These are phyloP conservation scores for Fregata magnificens DNA, from an alignment of 2,113 vertebrate genomes.

Conservation along the genomic window DNA sequence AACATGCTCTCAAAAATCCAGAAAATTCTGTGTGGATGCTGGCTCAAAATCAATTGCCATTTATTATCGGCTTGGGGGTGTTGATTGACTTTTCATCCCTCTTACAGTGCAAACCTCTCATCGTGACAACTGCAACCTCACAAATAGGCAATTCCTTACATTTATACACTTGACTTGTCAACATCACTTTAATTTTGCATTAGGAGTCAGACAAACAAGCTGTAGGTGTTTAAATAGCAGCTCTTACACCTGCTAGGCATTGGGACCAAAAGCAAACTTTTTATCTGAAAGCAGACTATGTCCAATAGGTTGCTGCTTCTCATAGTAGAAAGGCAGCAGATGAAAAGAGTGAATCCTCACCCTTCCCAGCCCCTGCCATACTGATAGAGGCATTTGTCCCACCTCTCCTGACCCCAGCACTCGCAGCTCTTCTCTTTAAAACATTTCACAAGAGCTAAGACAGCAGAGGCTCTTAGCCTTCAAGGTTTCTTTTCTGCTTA, in stretches of 20 bases:
- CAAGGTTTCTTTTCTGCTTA: neutral
- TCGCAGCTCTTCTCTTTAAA: neutral
- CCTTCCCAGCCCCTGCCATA: neutral
- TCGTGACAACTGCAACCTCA: neutral
- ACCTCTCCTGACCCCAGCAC: neutral
- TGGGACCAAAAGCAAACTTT: neutral
- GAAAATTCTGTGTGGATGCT: neutral
- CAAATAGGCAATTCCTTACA: neutral
- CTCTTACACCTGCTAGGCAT: neutral
- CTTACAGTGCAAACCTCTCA: neutral
- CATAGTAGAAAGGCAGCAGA: neutral
- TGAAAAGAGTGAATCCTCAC: fast-evolving
- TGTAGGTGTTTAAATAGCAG: neutral
- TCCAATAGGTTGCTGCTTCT: neutral
- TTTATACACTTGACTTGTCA: neutral
- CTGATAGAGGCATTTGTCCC: neutral
- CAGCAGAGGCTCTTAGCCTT: neutral
- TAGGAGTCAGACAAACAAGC: neutral
- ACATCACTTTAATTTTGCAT: neutral
- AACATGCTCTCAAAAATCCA: neutral
- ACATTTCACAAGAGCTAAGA: neutral
- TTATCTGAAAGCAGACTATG: neutral
- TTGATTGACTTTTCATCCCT: neutral
- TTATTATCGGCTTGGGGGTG: neutral
- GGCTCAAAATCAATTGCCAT: neutral